Evolutionary conservation across 2,113 vertebrate genomes (phyloP).

Genomic region (Diglossa brunneiventris): DNA sequence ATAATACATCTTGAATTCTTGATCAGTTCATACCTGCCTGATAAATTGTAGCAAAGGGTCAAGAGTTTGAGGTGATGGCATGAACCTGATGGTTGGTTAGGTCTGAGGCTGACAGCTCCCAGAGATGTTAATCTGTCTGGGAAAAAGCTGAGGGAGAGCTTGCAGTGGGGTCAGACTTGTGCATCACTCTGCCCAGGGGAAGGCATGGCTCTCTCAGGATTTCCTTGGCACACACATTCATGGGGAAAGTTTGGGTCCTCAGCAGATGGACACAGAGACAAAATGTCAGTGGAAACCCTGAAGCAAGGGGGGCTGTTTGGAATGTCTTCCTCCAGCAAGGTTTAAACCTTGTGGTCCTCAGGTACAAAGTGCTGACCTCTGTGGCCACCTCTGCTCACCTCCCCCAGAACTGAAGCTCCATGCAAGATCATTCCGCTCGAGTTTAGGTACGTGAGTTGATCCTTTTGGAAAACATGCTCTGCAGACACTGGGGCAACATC

Average conservation of each 20-base stretch:
- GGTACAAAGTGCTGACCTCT: neutral
- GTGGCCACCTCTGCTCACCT: neutral
- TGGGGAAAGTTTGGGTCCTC: neutral
- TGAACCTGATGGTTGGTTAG: neutral
- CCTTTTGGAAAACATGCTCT: neutral
- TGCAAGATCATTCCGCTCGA: neutral
- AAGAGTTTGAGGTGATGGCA: neutral
- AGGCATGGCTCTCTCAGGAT: neutral
- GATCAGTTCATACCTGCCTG: neutral
- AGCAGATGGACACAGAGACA: neutral
- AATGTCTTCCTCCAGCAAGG: neutral
- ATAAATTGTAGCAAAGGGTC: neutral
- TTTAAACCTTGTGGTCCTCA: neutral
- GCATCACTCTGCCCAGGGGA: neutral
- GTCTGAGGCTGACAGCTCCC: neutral
- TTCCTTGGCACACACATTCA: accelerated
- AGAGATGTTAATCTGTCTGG: neutral
- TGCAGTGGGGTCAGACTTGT: neutral
- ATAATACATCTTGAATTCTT: neutral
- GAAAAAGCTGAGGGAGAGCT: neutral
- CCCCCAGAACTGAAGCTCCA: neutral
- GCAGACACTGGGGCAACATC: neutral
- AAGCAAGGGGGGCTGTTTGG: accelerated
- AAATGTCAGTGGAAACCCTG: neutral
- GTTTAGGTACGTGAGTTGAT: neutral